Evolutionary conservation across 2,888 invertebrate species (phyloP).

Genomic region (Phyllotreta cruciferae): DNA sequence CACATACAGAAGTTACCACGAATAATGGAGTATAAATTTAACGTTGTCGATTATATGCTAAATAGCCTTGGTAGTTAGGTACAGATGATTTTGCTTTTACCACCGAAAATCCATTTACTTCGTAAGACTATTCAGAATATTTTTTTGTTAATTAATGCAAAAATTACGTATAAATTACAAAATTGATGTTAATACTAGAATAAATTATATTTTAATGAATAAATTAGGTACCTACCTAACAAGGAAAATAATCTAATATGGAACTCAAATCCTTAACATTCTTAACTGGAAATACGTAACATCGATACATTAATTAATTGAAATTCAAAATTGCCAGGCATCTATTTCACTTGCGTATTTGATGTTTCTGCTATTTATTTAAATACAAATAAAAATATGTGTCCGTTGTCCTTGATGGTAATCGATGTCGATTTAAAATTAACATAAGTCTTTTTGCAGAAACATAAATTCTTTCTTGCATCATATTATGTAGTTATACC

Average conservation of each 20-base stretch:
- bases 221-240: no score
- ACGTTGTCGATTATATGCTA: slow-evolving; percentile 31
- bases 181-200: no score
- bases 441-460: slow-evolving; percentile 10
- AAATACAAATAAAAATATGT: slow-evolving; percentile 14
- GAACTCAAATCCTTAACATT: no score
- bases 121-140: no score
- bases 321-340: slow-evolving; percentile 1
- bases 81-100: not conserved
- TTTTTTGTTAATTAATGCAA: not conserved
- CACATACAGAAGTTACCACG: slow-evolving; percentile 34
- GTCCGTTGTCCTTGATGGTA: not conserved
- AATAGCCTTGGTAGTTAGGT: slow-evolving; percentile 3
- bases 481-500: slow-evolving; percentile 9
- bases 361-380: slow-evolving; percentile 8
- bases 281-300: no score
- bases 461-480: slow-evolving; percentile 15
- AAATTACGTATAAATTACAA: not conserved
- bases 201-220: no score
- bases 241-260: no score
- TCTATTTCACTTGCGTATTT: slow-evolving; percentile 1
- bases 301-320: no score
- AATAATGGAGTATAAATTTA: slow-evolving; percentile 37
- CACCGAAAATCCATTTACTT: no score
- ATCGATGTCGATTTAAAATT: slow-evolving; percentile 9